Percentiles rank a stretch among this genome's conserved stretches.
Conservation (phyloP, 1,140 invertebrate genomes). For the Temnothorax curvispinosus region DNA sequence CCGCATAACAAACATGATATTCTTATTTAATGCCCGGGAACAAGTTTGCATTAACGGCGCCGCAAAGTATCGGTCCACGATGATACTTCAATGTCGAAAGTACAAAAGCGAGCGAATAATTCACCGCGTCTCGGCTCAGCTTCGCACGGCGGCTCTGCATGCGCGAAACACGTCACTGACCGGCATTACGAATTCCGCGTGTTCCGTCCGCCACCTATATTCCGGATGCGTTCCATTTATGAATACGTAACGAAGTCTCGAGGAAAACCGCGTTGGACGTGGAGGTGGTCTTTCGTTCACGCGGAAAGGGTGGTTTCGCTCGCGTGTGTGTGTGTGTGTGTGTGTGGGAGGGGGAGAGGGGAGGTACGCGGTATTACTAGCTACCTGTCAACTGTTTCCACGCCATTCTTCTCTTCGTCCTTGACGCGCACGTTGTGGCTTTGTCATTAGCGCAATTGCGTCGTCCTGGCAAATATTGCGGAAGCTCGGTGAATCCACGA, state of each 20-base stretch:
- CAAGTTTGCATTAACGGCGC: slow-evolving; percentile 7
- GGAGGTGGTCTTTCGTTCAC: slow-evolving; percentile 9
- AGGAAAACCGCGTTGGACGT: slow-evolving; percentile 67
- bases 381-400: slow-evolving; percentile 46
- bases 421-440: slow-evolving; percentile 13
- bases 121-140: neutral
- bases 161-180: slow-evolving; percentile 32
- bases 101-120: slow-evolving; percentile 42
- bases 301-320: neutral
- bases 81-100: slow-evolving; percentile 36
- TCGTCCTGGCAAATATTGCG: slow-evolving; percentile 19
- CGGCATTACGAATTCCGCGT: slow-evolving; percentile 76
- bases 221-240: slow-evolving; percentile 77
- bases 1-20: neutral
- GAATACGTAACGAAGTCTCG: slow-evolving; percentile 78
- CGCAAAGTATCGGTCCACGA: slow-evolving; percentile 6
- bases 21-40: neutral
- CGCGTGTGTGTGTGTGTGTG: neutral
- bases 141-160: neutral
- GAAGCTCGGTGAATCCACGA: neutral
- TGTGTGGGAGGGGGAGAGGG: no score
- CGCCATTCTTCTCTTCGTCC: neutral
- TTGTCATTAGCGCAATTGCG: slow-evolving; percentile 65
- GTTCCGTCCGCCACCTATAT: slow-evolving; percentile 71
- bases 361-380: slow-evolving; percentile 41